Conservation (phyloP, 1,140 invertebrate species). For the Wiebesia pumilae region DNA sequence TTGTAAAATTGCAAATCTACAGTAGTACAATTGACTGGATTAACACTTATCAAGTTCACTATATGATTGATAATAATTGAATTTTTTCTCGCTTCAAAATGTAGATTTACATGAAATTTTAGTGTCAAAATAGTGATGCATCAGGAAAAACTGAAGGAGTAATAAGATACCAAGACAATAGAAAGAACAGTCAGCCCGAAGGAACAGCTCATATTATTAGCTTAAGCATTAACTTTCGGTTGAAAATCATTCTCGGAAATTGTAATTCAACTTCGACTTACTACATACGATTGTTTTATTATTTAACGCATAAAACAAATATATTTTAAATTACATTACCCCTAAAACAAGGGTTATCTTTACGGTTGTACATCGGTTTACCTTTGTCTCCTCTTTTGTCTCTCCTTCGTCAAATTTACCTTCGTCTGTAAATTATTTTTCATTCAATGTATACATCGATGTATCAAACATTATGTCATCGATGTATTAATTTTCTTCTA, state of each 20-base stretch:
- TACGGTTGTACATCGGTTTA: not conserved
- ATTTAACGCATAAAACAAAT: not conserved
- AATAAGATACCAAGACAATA: conserved; percentile 1
- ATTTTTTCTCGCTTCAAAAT: not conserved
- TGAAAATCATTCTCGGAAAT: not conserved
- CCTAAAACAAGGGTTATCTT: not conserved
- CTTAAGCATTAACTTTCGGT: not conserved
- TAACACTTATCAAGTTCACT: not conserved
- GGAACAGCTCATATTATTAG: not conserved
- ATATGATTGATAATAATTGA: not conserved
- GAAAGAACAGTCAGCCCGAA: not conserved
- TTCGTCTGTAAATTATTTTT: not conserved
- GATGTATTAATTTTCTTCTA: too few relatives aligned
- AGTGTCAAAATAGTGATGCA: not conserved
- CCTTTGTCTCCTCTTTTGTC: not conserved
- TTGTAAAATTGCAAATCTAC: too few relatives aligned
- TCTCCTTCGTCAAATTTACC: too few relatives aligned
- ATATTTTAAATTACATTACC: too few relatives aligned
- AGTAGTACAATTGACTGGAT: not conserved
- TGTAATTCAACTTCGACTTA: not conserved
- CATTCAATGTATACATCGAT: not conserved
- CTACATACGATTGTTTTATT: not conserved
- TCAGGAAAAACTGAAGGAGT: not conserved
- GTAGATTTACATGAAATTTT: not conserved
- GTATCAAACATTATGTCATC: too few relatives aligned